Conservation (phyloP, 2,888 invertebrate species). For the Acronicta aceris region DNA sequence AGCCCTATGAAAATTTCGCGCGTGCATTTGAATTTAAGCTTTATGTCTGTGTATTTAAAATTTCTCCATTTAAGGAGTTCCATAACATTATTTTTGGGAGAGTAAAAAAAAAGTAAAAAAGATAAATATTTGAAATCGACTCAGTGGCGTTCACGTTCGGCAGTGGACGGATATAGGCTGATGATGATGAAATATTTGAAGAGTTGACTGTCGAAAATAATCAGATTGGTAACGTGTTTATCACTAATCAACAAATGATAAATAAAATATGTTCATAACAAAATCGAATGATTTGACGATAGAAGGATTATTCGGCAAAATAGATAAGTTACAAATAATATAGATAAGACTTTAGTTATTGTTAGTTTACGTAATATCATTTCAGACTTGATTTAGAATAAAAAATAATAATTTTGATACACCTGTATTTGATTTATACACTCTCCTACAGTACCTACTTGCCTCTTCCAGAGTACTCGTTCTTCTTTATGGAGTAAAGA, state of each 20-base stretch:
- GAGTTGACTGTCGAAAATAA: background rate
- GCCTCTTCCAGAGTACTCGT: too few species aligned
- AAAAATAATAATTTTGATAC: constrained; percentile 45
- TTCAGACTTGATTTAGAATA: constrained; percentile 44
- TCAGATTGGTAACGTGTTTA: background rate
- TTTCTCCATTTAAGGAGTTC: too few species aligned
- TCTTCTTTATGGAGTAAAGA: too few species aligned
- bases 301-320: constrained; percentile 12
- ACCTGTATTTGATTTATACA: constrained; percentile 20
- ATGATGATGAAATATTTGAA: too few species aligned
- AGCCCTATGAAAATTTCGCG: too few species aligned
- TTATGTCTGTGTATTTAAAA: too few species aligned
- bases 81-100: too few species aligned
- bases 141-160: too few species aligned
- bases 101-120: too few species aligned
- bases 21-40: too few species aligned
- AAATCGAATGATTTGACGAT: constrained; percentile 5
- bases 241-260: background rate
- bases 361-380: constrained; percentile 33
- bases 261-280: background rate
- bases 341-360: constrained; percentile 37
- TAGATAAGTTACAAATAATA: constrained; percentile 25
- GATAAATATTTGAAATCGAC: background rate
- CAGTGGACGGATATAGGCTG: too few species aligned
- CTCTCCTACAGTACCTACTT: too few species aligned